Evolutionary conservation across 2,888 invertebrate species (phyloP).

Genomic region (Tenthredo livida): DNA sequence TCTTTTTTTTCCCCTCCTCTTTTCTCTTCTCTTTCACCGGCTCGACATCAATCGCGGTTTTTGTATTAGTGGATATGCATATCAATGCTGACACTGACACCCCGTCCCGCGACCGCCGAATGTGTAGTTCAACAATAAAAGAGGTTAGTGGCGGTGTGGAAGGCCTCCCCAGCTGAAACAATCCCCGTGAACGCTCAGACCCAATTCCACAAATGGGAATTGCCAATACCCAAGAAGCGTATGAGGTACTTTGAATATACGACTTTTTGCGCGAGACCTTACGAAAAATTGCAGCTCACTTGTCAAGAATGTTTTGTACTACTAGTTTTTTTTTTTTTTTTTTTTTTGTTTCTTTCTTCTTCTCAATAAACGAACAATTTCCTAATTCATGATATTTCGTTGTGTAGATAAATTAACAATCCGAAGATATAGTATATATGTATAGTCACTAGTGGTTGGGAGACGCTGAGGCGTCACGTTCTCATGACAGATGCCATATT

Average conservation of each 20-base stretch:
- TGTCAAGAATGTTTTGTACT: slow-evolving; percentile 24
- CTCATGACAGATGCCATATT: not conserved
- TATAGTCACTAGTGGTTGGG: not conserved
- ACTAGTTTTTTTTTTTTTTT: not conserved
- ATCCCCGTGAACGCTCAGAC: slow-evolving; percentile 54
- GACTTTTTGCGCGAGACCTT: slow-evolving; percentile 50
- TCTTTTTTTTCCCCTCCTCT: slow-evolving; percentile 51
- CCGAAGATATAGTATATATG: not conserved
- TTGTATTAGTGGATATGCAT: slow-evolving; percentile 57
- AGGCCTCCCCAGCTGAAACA: slow-evolving; percentile 52
- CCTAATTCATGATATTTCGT: not conserved
- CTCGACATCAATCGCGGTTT: slow-evolving; percentile 45
- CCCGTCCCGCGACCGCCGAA: slow-evolving; percentile 56
- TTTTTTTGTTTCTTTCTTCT: not conserved
- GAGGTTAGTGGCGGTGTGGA: slow-evolving; percentile 60
- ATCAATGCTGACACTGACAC: slow-evolving; percentile 58
- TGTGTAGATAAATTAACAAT: not conserved
- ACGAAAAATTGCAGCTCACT: slow-evolving; percentile 24
- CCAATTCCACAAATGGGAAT: slow-evolving; percentile 69
- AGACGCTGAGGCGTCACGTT: not conserved
- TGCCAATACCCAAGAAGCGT: slow-evolving; percentile 60
- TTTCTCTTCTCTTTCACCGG: slow-evolving; percentile 4
- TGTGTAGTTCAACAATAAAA: slow-evolving; percentile 57
- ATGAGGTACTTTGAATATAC: slow-evolving; percentile 54
- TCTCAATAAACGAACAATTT: not conserved